Evolutionary conservation across 2,888 invertebrate genomes (phyloP).

Genomic region (Acanthosoma haemorrhoidale): DNA sequence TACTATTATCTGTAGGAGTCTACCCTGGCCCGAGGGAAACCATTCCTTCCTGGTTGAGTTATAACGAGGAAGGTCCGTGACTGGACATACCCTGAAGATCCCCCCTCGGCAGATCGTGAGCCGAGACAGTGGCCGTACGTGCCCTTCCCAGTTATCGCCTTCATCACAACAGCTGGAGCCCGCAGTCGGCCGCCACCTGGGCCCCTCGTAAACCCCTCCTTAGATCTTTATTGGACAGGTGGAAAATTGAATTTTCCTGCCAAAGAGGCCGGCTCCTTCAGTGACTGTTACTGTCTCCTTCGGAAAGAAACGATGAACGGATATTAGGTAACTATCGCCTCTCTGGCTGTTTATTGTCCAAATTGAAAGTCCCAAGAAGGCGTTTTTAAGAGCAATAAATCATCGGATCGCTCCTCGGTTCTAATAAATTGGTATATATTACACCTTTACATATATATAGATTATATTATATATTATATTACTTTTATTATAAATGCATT

Average conservation of each 20-base stretch:
- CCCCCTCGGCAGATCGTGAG: too few species aligned
- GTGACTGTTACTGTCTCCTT: background rate
- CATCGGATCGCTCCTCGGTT: too few species aligned
- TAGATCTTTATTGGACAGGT: slow-evolving; percentile 5
- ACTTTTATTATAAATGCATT: too few species aligned
- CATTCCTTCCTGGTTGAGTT: too few species aligned
- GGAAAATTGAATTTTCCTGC: background rate
- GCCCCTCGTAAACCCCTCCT: background rate
- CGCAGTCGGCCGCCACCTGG: background rate
- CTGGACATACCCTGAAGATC: too few species aligned
- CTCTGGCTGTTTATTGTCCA: background rate
- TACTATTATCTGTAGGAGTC: too few species aligned
- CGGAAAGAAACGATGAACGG: background rate
- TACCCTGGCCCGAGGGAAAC: too few species aligned
- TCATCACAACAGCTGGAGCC: background rate
- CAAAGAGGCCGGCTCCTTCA: background rate
- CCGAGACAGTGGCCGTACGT: background rate
- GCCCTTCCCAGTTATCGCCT: background rate
- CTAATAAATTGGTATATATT: too few species aligned
- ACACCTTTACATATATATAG: too few species aligned
- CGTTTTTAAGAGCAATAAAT: too few species aligned
- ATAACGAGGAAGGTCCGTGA: too few species aligned
- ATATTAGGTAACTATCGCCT: background rate
- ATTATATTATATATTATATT: too few species aligned
- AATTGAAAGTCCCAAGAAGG: background rate